Evolutionary conservation across 1,140 invertebrate species (phyloP), one percentile per base, ranked within the genome.

Genomic region (Brachionus sp.): DNA sequence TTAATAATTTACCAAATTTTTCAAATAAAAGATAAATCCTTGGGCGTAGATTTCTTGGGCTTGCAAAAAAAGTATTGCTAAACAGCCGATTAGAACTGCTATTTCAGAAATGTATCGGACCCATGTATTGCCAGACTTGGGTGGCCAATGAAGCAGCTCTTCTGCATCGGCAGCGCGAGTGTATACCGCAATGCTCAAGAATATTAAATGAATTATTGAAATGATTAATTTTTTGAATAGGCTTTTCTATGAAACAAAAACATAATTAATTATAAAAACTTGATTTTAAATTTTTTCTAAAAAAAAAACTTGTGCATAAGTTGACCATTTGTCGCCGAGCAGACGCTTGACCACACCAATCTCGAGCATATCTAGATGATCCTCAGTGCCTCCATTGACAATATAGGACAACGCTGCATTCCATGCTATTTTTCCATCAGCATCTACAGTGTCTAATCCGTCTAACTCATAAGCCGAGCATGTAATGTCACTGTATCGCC

Each of bases 321-420:
- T 97, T 89, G 98, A 98, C 97, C 97, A 99, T 90, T 99, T 99
- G 90, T 99, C 97, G 90, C 98, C 96, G 13, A 99, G 90, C 68
- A 99, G 89, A 86, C 95, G 92, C 88, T 98, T 95, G 88, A 99
- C 98, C 70, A 99, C 98, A 44, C 97, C 96, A 66, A 95, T 96
- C 86, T 98, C 96, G 84, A 99, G 90, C 97, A 99, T 99, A 87
- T 98, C 95, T 87, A 98, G 91, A 92, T 99, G 97, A 86, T 97
- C 96, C 86, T 97, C 94, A 88, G 97, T 98, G 35, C 88, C 89
- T 83, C 97, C 97, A 87, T 98, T 97, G 42, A 98, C 91, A 85
- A 98, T 98, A 83, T 98, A 98, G 89, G 98, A 98, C 29, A 99
- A 90, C 1, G 97, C 96, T 0, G 97, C n/a, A 25, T 66, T 91